Conservation (phyloP, 2,888 invertebrate genomes). For the Apotomis betuletana region DNA sequence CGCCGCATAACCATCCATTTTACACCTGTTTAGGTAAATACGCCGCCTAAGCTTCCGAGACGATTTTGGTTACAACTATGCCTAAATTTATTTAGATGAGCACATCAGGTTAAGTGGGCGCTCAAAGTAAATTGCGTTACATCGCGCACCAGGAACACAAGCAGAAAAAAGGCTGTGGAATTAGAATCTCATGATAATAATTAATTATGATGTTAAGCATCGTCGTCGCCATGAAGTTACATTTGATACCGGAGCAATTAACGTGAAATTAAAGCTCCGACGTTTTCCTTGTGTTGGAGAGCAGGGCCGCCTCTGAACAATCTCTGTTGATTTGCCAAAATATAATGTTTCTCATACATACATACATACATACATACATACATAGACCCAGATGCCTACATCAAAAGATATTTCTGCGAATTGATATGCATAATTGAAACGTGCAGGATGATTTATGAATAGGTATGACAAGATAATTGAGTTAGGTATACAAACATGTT, state of each 20-base stretch:
- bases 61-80: constrained; percentile 56
- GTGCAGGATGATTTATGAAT: constrained; percentile 2
- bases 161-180: constrained; percentile 6
- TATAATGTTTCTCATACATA: constrained; percentile 6
- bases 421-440: constrained; percentile 23
- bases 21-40: constrained; percentile 81
- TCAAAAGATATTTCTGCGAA: constrained; percentile 13
- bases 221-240: not conserved
- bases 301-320: constrained; percentile 8
- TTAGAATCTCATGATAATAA: constrained; percentile 15
- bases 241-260: constrained; percentile 23
- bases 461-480: not conserved
- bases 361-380: not conserved
- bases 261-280: constrained; percentile 7
- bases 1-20: constrained; percentile 75
- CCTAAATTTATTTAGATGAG: constrained; percentile 21
- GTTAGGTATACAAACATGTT: not conserved
- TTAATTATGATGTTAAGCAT: not conserved
- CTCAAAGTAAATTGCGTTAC: not conserved
- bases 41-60: constrained; percentile 67
- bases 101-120: constrained; percentile 1
- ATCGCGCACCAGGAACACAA: not conserved
- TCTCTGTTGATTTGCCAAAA: constrained; percentile 22
- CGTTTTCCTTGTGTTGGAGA: constrained; percentile 22
- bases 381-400: not conserved